These are phyloP conservation scores for Platichthys stellatus DNA, from an alignment of 2,113 vertebrate species.

Conservation along the genomic window DNA sequence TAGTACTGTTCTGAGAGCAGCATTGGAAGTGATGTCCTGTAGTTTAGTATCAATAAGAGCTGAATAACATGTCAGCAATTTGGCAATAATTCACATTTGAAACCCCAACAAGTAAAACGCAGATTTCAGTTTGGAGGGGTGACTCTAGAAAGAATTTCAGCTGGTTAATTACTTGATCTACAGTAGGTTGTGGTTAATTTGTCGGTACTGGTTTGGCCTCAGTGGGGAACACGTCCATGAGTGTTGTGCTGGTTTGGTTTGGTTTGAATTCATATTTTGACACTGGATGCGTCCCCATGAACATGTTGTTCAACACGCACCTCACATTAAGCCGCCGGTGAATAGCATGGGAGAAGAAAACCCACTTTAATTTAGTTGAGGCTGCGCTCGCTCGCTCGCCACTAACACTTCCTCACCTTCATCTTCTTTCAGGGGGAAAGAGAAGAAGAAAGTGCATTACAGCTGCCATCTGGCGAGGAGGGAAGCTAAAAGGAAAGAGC, in stretches of 20 bases:
- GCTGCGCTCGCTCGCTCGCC: constrained; percentile 5
- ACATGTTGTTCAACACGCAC: not conserved
- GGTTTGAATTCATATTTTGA: too few species aligned
- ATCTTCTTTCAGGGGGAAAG: not conserved
- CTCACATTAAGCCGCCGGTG: not conserved
- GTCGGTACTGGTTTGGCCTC: not conserved
- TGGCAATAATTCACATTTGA: too few species aligned
- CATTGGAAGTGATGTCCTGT: too few species aligned
- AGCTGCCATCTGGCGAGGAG: not conserved
- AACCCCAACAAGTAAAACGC: too few species aligned
- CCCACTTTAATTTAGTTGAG: not conserved
- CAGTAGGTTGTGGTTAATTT: too few species aligned
- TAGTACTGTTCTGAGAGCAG: too few species aligned
- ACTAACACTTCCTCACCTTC: not conserved
- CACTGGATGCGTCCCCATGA: not conserved
- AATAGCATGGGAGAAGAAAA: not conserved
- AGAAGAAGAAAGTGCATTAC: constrained; percentile 14
- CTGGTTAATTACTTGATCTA: too few species aligned
- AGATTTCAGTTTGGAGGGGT: too few species aligned
- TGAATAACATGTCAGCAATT: too few species aligned
- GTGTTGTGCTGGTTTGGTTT: not conserved
- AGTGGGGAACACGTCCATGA: not conserved
- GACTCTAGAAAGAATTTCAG: too few species aligned
- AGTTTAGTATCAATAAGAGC: too few species aligned
- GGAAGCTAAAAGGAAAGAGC: not conserved